Conservation (phyloP, 1,140 invertebrate species). For the Heliconius congener region DNA sequence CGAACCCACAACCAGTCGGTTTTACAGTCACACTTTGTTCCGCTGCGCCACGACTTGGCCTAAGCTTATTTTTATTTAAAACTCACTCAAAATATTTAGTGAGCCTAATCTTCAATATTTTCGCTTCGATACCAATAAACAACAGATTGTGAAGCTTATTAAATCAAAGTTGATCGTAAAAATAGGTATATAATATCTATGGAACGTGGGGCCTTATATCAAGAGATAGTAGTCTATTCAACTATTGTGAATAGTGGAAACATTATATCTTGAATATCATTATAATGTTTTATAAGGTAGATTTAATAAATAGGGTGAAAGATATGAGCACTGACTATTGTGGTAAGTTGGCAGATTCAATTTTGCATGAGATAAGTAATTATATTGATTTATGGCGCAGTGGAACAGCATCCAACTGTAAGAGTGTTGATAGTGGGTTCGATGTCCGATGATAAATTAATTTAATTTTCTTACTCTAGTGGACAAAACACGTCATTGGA, state of each 20-base stretch:
- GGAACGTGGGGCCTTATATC: slow-evolving; percentile 20
- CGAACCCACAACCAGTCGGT: too few relatives aligned
- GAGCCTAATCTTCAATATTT: neutral
- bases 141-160: slow-evolving; percentile 11
- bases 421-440: neutral
- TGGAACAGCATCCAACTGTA: neutral
- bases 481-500: neutral
- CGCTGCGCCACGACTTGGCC: too few relatives aligned
- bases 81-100: neutral
- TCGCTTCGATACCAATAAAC: neutral
- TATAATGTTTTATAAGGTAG: slow-evolving; percentile 8
- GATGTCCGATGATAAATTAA: too few relatives aligned
- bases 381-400: neutral
- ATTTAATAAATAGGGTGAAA: slow-evolving; percentile 12
- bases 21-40: too few relatives aligned
- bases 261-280: slow-evolving; percentile 10
- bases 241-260: slow-evolving; percentile 5
- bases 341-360: neutral
- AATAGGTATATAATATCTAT: neutral
- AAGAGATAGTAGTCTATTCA: slow-evolving; percentile 29
- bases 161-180: slow-evolving; percentile 26
- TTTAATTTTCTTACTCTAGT: neutral
- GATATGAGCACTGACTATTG: neutral
- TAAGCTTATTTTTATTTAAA: neutral
- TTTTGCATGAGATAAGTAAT: neutral